Evolutionary conservation across 1,140 invertebrate species (phyloP).

Genomic region (Drosophila repletoides): DNA sequence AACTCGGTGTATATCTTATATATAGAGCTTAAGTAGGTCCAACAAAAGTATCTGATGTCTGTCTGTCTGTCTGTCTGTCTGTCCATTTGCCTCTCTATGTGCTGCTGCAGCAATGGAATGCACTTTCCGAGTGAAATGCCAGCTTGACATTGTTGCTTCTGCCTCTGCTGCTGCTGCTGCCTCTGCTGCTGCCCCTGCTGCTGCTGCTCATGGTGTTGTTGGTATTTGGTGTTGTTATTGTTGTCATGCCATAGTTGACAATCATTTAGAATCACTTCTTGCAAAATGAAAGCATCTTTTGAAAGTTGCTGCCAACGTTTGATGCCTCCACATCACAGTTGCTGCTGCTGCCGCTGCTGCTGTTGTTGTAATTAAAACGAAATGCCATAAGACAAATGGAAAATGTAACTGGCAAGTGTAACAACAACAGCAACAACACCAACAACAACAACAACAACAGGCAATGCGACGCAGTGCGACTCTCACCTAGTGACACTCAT

Average conservation of each 20-base stretch:
- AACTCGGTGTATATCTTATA: slow-evolving; percentile 44
- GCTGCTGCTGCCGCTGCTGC: slow-evolving; percentile 21
- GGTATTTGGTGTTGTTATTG: slow-evolving; percentile 44
- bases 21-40: slow-evolving; percentile 76
- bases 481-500: slow-evolving; percentile 78
- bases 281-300: slow-evolving; percentile 80
- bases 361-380: slow-evolving; percentile 79
- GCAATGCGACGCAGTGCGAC: slow-evolving; percentile 47
- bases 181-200: slow-evolving; percentile 10
- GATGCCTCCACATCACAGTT: slow-evolving; percentile 28
- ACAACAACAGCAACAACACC: slow-evolving; percentile 21
- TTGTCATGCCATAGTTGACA: slow-evolving; percentile 77
- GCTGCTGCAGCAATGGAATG: slow-evolving; percentile 63
- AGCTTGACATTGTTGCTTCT: slow-evolving; percentile 67
- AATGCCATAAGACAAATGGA: slow-evolving; percentile 79
- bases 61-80: slow-evolving; percentile 15
- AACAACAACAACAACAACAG: slow-evolving; percentile 12
- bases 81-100: slow-evolving; percentile 16
- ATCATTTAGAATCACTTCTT: slow-evolving; percentile 80
- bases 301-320: slow-evolving; percentile 68
- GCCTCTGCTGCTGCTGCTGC: slow-evolving; percentile 24
- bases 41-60: slow-evolving; percentile 69
- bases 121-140: slow-evolving; percentile 79
- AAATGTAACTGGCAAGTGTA: slow-evolving; percentile 77
- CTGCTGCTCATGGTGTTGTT: slow-evolving; percentile 11